A percentile compares a stretch with the other conserved stretches of the same genome.
Evolutionary conservation across 2,113 vertebrate genomes (phyloP).

Genomic region (Carassius carassius): DNA sequence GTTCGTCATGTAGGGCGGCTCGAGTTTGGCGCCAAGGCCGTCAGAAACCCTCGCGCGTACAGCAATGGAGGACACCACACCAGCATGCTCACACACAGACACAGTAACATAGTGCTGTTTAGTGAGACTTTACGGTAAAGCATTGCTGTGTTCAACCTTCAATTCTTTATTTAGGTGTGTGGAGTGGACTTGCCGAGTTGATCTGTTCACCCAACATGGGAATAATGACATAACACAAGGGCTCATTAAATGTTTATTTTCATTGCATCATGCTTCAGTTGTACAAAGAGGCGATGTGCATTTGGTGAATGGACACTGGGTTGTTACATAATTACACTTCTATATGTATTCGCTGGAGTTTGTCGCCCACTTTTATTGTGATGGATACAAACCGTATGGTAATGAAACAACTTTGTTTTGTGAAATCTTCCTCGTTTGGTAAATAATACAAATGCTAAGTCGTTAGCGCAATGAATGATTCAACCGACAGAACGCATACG

Average conservation of each 20-base stretch:
- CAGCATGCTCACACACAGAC: not conserved
- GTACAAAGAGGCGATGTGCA: not conserved
- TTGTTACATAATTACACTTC: not conserved
- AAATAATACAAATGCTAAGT: not conserved
- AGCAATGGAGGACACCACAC: not conserved
- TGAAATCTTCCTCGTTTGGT: not conserved
- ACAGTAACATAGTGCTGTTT: not conserved
- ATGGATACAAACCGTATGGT: not conserved
- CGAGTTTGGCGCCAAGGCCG: constrained; percentile 74
- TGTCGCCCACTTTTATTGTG: not conserved
- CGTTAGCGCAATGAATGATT: not conserved
- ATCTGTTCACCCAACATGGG: not conserved
- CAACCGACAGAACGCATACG: not conserved
- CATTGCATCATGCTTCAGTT: not conserved
- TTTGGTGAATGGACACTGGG: not conserved
- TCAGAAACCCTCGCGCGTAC: constrained; percentile 33
- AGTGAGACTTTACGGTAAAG: not conserved
- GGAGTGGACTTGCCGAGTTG: not conserved
- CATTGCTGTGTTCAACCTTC: not conserved
- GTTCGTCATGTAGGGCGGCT: constrained; percentile 59
- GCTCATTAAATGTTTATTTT: not conserved
- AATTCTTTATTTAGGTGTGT: not conserved
- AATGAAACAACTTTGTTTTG: not conserved
- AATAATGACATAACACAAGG: not conserved
- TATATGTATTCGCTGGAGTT: not conserved